Evolutionary conservation across 2,888 invertebrate species (phyloP), one percentile per base, ranked within the genome.

Genomic region (Eristalinus aeneus): DNA sequence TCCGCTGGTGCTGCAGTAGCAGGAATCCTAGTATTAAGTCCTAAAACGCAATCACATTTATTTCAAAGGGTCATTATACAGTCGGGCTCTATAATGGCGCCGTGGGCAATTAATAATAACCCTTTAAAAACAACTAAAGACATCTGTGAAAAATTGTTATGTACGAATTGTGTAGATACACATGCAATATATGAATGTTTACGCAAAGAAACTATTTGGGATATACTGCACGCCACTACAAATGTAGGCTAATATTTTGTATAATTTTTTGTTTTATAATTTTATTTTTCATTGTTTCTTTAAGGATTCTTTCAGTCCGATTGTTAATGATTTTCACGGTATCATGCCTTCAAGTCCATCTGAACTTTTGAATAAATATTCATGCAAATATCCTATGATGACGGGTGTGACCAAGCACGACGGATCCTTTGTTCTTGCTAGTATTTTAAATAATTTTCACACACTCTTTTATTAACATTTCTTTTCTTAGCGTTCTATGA

Each of bases 1-100:
- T 94, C 94, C 83, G 93, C 94, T 0, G 94, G 94, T 8, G 93
- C 92, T 0, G 92, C 90, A 3, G 92, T 94, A 0, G 92, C 93
- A 0, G 93, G 93, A 6, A 90, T 93, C 1, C 89, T 94, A 71
- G 76, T 93, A 53, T 82, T 93, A 12, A 93, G 93, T 89, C 93
- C 93, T 11, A 88, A 90, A 32, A 92, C 92, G 10, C 76, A 87
- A 0, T 23, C 68, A 6, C 84, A 81, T 23, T 89, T 94, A 65
- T 94, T 94, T 88, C 92, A 93, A 65, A 91, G 92, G 56, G 93
- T 92, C 0, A 94, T 94, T 83, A 89, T 93, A 8, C 93, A 94
- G 88, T 94, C 94, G 75, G 94, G 94, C 0, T 93, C 94, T 9
- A 92, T 93, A 2, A 88, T 93, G 12, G 93, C 93, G 27, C 89